phyloP scores from a whole-genome alignment of 2,797 vertebrate genomes.

The Scyliorhinus canicula region DNA sequence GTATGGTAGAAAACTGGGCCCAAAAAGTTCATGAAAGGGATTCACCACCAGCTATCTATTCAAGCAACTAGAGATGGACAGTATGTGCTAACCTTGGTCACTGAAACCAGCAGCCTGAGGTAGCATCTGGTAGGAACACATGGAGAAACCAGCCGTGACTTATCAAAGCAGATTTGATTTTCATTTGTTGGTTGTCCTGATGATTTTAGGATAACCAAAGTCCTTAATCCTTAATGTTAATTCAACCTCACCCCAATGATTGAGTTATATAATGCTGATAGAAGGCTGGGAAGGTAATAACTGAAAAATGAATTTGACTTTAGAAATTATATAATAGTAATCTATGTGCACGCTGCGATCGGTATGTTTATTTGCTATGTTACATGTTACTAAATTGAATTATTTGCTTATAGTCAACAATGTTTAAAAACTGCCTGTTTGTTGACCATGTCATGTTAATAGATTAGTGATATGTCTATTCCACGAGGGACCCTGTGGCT shows the following conservation, averaged over 20 bases:
- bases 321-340: background rate
- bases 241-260: background rate
- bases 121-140: background rate
- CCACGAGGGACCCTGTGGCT: slow-evolving; percentile 2
- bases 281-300: background rate
- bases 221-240: background rate
- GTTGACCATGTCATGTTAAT: slow-evolving; percentile 11
- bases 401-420: background rate
- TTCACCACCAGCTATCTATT: background rate
- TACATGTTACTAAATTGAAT: background rate
- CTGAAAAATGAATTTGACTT: background rate
- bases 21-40: background rate
- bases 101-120: background rate
- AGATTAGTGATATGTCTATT: slow-evolving; percentile 27
- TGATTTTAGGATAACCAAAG: background rate
- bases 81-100: background rate
- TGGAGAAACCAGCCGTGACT: background rate
- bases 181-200: background rate
- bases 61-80: background rate
- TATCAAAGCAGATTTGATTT: background rate
- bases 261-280: background rate
- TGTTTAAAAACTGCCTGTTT: background rate
- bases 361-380: background rate
- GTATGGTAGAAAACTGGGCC: background rate
- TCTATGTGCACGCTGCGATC: background rate